Base-by-base conservation (phyloP, 2,113 vertebrate species). In the Haemorhous mexicanus region DNA sequence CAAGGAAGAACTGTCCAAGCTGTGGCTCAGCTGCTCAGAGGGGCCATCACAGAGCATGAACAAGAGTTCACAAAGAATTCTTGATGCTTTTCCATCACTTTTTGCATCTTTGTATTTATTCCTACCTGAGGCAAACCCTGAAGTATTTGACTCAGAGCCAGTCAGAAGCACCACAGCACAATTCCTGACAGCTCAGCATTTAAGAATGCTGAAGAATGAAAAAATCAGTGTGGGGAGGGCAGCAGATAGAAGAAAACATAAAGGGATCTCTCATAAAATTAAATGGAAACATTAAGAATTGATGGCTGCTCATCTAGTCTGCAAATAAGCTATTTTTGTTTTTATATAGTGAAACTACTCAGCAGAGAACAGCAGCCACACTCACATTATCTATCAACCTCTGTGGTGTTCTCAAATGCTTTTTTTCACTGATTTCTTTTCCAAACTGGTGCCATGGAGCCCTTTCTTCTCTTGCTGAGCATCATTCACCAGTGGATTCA, bases 221-320 rank as follows among this genome's bases (percentile, higher is more conserved):
- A 87, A 91, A 95, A 90, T 79, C 86, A 72, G 66, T 35, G 62
- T 73, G 77, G 62, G 80, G 46, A 93, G 66, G 80, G 73, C 56
- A 87, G 69, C 52, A 87, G 80, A 95, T 30, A 94, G 76, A 89
- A 84, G 76, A 53, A 93, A 96, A 92, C 88, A 76, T 94, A 92
- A 95, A 84, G 92, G 76, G 92, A 95, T 96, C 79, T 67, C 93
- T 93, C 94, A 91, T 96, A 96, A 96, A 96, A 88, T 92, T 86
- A 96, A 96, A 97, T 93, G 79, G 92, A 96, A 96, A 84, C 92
- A 89, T 90, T 93, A 95, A 92, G 90, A 96, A 96, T 87, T 96
- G 93, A 96, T 94, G 86, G 92, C 74, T 90, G 80, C 86, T 92
- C 80, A 96, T 90, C 83, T 82, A 89, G 69, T 87, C 93, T 92